Percentiles rank a stretch among this genome's conserved stretches.
These are phyloP conservation scores for Sula dactylatra DNA, from an alignment of 2,113 vertebrate genomes.

Conservation along the genomic window DNA sequence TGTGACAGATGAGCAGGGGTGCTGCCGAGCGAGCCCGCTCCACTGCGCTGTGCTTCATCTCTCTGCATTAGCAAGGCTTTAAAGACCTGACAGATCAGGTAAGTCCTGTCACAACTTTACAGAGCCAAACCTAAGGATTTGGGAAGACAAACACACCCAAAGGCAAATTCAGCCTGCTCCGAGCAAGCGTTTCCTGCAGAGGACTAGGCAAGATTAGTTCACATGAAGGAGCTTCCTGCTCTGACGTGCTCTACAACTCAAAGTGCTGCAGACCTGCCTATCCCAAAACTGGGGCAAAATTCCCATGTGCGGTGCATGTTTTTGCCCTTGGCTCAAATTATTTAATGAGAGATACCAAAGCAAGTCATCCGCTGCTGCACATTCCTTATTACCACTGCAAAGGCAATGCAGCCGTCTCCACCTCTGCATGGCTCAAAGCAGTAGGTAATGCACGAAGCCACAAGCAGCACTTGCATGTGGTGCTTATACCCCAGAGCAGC, in stretches of 20 bases:
- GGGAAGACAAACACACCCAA: not conserved
- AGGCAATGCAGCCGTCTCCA: not conserved
- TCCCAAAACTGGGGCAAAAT: not conserved
- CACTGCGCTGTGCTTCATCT: rapidly evolving
- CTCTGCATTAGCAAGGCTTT: not conserved
- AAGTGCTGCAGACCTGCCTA: not conserved
- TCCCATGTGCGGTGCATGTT: not conserved
- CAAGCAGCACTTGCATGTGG: not conserved
- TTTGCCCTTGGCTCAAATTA: not conserved
- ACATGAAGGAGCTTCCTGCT: not conserved
- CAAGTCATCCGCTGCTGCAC: not conserved
- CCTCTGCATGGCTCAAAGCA: not conserved
- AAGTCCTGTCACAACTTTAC: not conserved
- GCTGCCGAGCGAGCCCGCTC: not conserved
- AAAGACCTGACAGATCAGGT: not conserved
- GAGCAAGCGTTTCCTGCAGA: not conserved
- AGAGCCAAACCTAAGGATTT: not conserved
- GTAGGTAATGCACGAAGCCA: not conserved
- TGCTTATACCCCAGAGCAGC: not conserved
- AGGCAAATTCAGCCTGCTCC: not conserved
- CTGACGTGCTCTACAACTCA: not conserved
- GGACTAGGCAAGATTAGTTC: not conserved
- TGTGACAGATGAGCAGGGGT: not conserved
- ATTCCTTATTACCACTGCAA: not conserved
- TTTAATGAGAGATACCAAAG: not conserved